These are phyloP conservation scores for Grapholita molesta DNA, from an alignment of 1,140 invertebrate species.

Conservation along the genomic window DNA sequence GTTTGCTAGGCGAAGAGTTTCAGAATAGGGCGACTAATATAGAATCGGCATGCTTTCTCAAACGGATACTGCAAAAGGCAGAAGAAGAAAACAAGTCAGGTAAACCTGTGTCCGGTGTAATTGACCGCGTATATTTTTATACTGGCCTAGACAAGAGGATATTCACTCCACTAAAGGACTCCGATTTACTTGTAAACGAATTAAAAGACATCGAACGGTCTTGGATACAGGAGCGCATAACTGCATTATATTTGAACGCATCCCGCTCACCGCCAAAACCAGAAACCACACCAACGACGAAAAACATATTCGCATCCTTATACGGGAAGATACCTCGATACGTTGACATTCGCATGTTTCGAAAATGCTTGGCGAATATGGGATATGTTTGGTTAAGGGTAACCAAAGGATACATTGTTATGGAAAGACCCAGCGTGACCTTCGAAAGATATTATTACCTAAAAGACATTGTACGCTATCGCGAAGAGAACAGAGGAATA, in stretches of 20 bases:
- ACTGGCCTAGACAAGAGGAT: not conserved
- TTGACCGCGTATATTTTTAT: not conserved
- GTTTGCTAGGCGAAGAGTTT: not conserved
- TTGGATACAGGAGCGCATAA: not conserved
- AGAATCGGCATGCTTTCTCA: not conserved
- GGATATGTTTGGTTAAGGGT: conserved; percentile 38
- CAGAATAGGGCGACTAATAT: not conserved
- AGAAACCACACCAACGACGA: conserved; percentile 25
- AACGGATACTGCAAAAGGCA: not conserved
- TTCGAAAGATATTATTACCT: conserved; percentile 46
- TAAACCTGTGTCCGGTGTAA: not conserved
- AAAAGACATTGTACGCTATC: conserved; percentile 25
- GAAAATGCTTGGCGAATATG: conserved; percentile 34
- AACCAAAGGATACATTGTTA: conserved; percentile 19
- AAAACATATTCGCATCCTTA: conserved; percentile 27
- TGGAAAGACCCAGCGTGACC: conserved; percentile 34
- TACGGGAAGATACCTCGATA: conserved; percentile 26
- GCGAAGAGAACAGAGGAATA: conserved; percentile 24
- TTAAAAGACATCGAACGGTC: not conserved
- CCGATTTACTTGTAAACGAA: not conserved
- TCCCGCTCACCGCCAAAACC: not conserved
- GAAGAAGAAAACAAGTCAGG: not conserved
- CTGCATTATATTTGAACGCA: not conserved
- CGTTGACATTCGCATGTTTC: conserved; percentile 35
- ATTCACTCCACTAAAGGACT: not conserved